phyloP scores from a whole-genome alignment of 2,113 vertebrate genomes.

The Aramus guarauna region DNA sequence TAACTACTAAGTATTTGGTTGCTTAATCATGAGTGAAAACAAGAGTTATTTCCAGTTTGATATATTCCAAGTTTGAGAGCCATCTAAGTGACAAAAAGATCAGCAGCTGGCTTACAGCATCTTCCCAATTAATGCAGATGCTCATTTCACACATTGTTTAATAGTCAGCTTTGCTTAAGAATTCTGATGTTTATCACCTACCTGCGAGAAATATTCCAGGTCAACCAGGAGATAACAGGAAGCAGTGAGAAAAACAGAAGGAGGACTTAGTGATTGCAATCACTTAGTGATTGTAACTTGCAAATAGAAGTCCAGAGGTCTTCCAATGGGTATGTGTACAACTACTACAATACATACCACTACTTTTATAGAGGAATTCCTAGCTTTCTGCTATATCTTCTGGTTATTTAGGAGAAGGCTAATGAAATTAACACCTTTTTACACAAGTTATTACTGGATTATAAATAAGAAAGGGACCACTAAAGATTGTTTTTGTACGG shows the following conservation, averaged over 20 bases:
- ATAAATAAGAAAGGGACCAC: not conserved
- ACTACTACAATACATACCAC: not conserved
- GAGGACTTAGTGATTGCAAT: not conserved
- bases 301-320: not conserved
- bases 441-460: not conserved
- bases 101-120: not conserved
- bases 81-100: not conserved
- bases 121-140: not conserved
- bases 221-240: not conserved
- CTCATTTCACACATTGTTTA: not conserved
- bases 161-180: not conserved
- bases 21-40: not conserved
- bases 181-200: not conserved
- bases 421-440: not conserved
- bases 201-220: not conserved
- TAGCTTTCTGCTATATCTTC: not conserved
- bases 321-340: rapidly evolving
- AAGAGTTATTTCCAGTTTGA: not conserved
- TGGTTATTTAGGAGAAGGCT: not conserved
- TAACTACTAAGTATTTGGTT: not conserved
- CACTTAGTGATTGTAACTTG: not conserved
- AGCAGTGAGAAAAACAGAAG: not conserved
- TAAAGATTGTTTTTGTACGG: not conserved
- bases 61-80: not conserved
- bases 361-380: not conserved